phyloP scores from a whole-genome alignment of 30 jellyfish, hydroid and myxozoan genomes.

The Phacellophora camtschatica region DNA sequence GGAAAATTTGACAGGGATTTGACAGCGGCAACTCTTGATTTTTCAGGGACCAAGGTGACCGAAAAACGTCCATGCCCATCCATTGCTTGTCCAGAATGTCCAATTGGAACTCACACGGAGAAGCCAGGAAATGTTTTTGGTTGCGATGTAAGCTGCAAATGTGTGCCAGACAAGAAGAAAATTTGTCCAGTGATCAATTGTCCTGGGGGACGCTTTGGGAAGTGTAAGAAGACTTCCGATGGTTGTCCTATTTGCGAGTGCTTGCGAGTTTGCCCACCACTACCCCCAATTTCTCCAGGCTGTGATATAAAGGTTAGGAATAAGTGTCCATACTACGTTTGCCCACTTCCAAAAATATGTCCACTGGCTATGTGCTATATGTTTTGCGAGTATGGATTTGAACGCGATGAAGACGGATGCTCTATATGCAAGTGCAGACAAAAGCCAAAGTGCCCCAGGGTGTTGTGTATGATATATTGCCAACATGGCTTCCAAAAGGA shows the following conservation, averaged over 20 bases:
- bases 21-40: too few relatives aligned
- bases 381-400: constrained; percentile 18
- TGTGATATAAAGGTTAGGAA: background rate
- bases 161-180: background rate
- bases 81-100: constrained; percentile 22
- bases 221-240: constrained; percentile 7
- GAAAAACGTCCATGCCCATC: constrained; percentile 47
- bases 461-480: constrained; percentile 21
- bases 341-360: background rate
- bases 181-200: constrained; percentile 25
- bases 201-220: constrained; percentile 30
- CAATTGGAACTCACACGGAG: constrained; percentile 11
- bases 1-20: too few relatives aligned
- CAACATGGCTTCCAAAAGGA: constrained; percentile 7
- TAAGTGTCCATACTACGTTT: constrained; percentile 20
- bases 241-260: constrained; percentile 34
- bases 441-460: background rate
- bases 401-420: constrained; percentile 9
- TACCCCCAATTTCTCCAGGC: background rate
- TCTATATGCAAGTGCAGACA: constrained; percentile 15
- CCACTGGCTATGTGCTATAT: constrained; percentile 3
- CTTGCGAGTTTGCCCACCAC: constrained; percentile 24
- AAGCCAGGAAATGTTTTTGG: constrained; percentile 1
- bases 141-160: constrained; percentile 9
- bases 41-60: too few relatives aligned